A percentile compares a stretch with the other conserved stretches of the same genome.
These are phyloP conservation scores for Melanargia galathea DNA, from an alignment of 2,888 invertebrate species.

Conservation along the genomic window DNA sequence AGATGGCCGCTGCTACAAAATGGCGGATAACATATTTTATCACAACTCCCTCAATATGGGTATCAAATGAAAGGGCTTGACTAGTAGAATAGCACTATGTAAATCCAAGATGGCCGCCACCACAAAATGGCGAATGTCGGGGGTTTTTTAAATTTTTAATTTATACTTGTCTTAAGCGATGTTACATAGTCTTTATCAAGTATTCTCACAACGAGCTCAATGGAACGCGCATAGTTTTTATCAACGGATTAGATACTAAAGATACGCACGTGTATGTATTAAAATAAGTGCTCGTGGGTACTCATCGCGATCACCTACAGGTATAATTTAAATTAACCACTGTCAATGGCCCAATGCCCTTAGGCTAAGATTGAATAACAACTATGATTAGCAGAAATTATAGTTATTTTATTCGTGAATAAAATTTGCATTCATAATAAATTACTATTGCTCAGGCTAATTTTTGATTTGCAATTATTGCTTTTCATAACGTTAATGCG, in stretches of 20 bases:
- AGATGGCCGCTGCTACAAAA: too few species aligned
- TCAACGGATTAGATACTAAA: constrained; percentile 6
- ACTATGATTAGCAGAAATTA: constrained; percentile 2
- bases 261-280: constrained; percentile 1
- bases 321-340: constrained; percentile 6
- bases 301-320: neutral
- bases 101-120: too few species aligned
- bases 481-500: neutral
- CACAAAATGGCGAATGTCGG: too few species aligned
- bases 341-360: neutral
- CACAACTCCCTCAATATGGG: too few species aligned
- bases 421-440: constrained; percentile 7
- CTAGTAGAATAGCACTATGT: too few species aligned
- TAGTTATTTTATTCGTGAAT: neutral
- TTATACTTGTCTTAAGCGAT: neutral
- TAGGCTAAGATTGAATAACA: neutral
- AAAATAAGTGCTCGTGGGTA: neutral
- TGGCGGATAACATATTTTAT: too few species aligned
- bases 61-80: too few species aligned
- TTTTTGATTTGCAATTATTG: neutral
- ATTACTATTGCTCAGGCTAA: neutral
- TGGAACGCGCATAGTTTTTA: constrained; percentile 4
- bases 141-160: too few species aligned
- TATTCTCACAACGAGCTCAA: constrained; percentile 10
- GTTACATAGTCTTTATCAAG: neutral